Conservation (phyloP, 2,888 invertebrate species). For the Sminthurinus aureus region DNA sequence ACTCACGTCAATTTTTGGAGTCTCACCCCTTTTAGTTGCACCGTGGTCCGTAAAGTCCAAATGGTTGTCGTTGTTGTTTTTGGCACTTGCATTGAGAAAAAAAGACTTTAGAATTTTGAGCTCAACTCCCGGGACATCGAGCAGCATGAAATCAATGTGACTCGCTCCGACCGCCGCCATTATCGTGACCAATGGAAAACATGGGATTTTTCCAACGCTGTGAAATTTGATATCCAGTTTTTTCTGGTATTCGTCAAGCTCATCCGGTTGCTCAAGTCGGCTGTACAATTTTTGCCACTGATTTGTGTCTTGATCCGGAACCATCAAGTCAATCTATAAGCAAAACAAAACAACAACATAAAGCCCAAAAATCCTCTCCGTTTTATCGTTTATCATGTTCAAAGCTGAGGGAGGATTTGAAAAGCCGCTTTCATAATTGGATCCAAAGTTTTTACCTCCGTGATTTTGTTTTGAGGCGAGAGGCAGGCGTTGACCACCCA, state of each 20-base stretch:
- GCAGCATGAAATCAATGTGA: constrained; percentile 22
- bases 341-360: too few species aligned
- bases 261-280: too few species aligned
- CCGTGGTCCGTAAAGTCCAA: too few species aligned
- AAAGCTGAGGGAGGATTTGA: too few species aligned
- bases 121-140: constrained; percentile 37
- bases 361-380: too few species aligned
- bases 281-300: too few species aligned
- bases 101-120: constrained; percentile 26
- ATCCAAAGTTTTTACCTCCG: neutral
- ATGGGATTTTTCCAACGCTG: constrained; percentile 14
- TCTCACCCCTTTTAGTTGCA: too few species aligned
- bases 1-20: constrained; percentile 21
- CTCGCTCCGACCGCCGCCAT: constrained; percentile 21
- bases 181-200: constrained; percentile 19
- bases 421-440: neutral
- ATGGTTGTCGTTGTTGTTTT: too few species aligned
- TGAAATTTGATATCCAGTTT: neutral
- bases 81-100: constrained; percentile 14
- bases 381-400: too few species aligned
- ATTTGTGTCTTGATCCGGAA: too few species aligned
- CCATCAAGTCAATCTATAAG: constrained; percentile 14
- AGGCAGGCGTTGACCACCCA: neutral
- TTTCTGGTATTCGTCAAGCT: too few species aligned
- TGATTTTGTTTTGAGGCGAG: neutral